Percentiles rank a stretch among this genome's conserved stretches.
phyloP scores from a whole-genome alignment of 2,113 vertebrate species.

The Bettongia penicillata region DNA sequence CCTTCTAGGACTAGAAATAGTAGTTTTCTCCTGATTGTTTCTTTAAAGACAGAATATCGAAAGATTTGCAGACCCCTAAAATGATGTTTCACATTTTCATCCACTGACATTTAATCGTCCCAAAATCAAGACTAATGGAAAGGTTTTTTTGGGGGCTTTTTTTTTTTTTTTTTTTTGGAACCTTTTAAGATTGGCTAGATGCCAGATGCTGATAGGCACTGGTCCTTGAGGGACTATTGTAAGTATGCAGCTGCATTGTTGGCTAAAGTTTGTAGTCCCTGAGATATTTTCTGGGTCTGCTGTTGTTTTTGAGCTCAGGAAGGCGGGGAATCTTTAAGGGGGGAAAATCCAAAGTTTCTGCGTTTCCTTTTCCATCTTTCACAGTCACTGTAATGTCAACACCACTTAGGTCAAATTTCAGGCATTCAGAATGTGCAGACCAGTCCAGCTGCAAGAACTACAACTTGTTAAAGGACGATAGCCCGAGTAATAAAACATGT shows the following conservation, averaged over 20 bases:
- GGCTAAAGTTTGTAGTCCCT: conserved; percentile 46
- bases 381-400: conserved; percentile 78
- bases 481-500: conserved; percentile 79
- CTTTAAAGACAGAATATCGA: background rate
- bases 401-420: conserved; percentile 81
- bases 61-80: conserved; percentile 20
- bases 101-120: conserved; percentile 24
- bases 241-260: conserved; percentile 77
- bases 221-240: conserved; percentile 72
- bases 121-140: conserved; percentile 37
- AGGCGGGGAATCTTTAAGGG: conserved; percentile 56
- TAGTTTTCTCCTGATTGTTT: conserved; percentile 6
- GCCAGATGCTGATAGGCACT: conserved; percentile 75
- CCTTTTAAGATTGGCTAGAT: conserved; percentile 55
- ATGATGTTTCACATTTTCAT: conserved; percentile 5
- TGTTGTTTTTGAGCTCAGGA: conserved; percentile 77
- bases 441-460: conserved; percentile 79
- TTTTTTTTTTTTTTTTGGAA: background rate
- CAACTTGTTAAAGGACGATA: conserved; percentile 70
- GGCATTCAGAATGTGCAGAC: conserved; percentile 74
- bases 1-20: background rate
- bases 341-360: conserved; percentile 67
- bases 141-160: background rate
- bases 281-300: conserved; percentile 70
- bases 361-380: conserved; percentile 75